A percentile compares a stretch with the other conserved stretches of the same genome.
These are phyloP conservation scores for Magallana angulata DNA, from an alignment of 1,140 invertebrate species.

Conservation along the genomic window DNA sequence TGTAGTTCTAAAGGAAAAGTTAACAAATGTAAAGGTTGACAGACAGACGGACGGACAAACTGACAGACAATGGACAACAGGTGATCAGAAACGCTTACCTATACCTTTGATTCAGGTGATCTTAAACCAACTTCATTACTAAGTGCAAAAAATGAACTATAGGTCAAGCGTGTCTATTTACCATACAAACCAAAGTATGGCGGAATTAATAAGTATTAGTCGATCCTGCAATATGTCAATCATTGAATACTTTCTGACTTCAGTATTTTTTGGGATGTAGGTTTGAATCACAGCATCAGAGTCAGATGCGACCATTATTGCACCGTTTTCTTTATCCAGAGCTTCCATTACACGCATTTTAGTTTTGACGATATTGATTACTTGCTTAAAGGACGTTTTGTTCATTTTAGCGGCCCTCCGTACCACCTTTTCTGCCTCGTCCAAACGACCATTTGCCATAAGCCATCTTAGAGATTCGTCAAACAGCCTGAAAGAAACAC, in stretches of 20 bases:
- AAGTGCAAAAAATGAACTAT: too few relatives aligned
- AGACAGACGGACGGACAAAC: too few relatives aligned
- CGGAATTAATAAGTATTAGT: constrained; percentile 45
- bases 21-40: too few relatives aligned
- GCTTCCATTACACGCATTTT: constrained; percentile 46
- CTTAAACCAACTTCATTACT: too few relatives aligned
- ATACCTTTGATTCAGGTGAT: too few relatives aligned
- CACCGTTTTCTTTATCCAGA: constrained; percentile 61
- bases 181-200: constrained; percentile 54
- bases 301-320: constrained; percentile 56
- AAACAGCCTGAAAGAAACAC: constrained; percentile 55
- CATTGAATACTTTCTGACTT: constrained; percentile 50
- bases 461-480: constrained; percentile 74
- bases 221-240: constrained; percentile 52
- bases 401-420: constrained; percentile 68
- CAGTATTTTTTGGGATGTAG: constrained; percentile 6
- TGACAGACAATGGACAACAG: too few relatives aligned
- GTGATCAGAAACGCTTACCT: too few relatives aligned
- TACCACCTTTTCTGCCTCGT: constrained; percentile 64
- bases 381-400: constrained; percentile 39
- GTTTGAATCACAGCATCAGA: neutral
- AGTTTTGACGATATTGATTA: constrained; percentile 4
- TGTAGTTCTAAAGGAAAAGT: too few relatives aligned
- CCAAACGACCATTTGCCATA: constrained; percentile 60
- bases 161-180: neutral